Evolutionary conservation across 2,113 vertebrate genomes (phyloP).

Genomic region (Cyprinodon brontotheroides): DNA sequence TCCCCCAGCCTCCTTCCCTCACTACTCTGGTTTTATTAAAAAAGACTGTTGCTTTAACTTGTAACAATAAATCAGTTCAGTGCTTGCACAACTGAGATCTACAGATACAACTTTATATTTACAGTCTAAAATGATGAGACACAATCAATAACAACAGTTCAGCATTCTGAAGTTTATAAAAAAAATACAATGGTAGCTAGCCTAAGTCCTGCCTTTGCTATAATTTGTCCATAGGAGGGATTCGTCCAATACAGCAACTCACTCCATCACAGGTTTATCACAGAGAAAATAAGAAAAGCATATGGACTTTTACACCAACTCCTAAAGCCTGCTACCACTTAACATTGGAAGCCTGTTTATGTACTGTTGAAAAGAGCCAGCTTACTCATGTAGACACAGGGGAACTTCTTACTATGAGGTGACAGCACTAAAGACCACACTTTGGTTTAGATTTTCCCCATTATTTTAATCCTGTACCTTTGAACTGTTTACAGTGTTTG

Average conservation of each 20-base stretch:
- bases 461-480: background rate
- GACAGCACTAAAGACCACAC: background rate
- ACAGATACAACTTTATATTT: background rate
- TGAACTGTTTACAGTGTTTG: slow-evolving; percentile 16
- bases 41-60: background rate
- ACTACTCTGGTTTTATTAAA: background rate
- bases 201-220: background rate
- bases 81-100: background rate
- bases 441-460: background rate
- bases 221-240: background rate
- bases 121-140: background rate
- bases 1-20: background rate
- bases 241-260: background rate
- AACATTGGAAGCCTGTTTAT: background rate
- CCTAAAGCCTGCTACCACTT: background rate
- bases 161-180: background rate
- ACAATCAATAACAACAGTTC: background rate
- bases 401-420: background rate
- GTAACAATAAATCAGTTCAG: background rate
- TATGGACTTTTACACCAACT: background rate
- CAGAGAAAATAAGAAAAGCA: background rate
- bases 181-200: background rate
- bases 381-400: background rate
- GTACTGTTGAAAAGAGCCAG: background rate
- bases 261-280: background rate